phyloP scores from a whole-genome alignment of 2,113 vertebrate species.

The Ptilorrhoa leucosticta region DNA sequence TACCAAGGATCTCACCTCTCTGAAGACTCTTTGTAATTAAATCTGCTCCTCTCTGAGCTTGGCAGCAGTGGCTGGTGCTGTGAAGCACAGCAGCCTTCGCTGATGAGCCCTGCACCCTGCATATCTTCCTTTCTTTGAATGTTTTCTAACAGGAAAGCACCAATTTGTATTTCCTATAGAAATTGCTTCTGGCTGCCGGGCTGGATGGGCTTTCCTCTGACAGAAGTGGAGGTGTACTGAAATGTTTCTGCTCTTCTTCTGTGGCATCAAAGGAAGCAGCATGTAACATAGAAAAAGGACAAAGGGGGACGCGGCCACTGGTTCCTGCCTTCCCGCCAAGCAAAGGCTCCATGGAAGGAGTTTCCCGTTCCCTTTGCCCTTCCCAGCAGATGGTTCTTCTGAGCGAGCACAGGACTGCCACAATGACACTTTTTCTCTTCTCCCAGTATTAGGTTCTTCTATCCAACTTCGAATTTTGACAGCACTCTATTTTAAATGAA shows the following conservation, averaged over 20 bases:
- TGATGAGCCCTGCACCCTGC: background rate
- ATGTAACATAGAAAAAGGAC: background rate
- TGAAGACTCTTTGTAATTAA: background rate
- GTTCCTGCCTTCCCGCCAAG: background rate
- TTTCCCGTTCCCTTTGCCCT: background rate
- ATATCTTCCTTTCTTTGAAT: background rate
- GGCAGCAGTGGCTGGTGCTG: background rate
- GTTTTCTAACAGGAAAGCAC: background rate
- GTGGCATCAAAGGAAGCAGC: background rate
- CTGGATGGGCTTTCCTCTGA: background rate
- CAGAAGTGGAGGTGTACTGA: background rate
- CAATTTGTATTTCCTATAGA: background rate
- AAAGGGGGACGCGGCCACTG: accelerated
- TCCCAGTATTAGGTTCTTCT: background rate
- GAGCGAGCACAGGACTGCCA: background rate
- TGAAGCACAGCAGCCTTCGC: background rate
- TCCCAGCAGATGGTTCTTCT: background rate
- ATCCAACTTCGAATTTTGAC: background rate
- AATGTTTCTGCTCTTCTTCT: background rate
- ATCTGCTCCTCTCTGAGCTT: background rate
- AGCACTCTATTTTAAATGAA: background rate
- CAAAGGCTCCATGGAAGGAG: background rate
- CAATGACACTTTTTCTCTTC: background rate
- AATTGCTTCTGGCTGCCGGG: background rate
- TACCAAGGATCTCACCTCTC: background rate